Evolutionary conservation across 1,140 invertebrate genomes (phyloP).

Genomic region (Carposina sasakii): DNA sequence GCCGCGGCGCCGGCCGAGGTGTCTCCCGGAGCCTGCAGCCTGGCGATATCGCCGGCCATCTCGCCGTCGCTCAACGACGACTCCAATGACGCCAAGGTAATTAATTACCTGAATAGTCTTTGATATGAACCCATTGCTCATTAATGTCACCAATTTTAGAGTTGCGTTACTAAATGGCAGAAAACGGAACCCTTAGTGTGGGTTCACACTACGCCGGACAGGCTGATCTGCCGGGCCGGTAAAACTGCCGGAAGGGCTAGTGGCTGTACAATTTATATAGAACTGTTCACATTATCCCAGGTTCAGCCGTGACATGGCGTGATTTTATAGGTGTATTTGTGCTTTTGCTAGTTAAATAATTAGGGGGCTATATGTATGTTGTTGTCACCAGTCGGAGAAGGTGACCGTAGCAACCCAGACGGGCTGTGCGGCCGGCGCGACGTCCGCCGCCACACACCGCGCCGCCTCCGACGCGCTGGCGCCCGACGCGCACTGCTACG

Average conservation of each 20-base stretch:
- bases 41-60: conserved; percentile 32
- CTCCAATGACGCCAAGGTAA: conserved; percentile 61
- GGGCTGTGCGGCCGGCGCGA: conserved; percentile 67
- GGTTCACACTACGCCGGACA: too few species aligned
- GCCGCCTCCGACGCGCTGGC: conserved; percentile 71
- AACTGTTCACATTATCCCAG: too few species aligned
- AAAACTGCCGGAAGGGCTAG: too few species aligned
- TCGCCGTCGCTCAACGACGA: conserved; percentile 50
- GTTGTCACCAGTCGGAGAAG: conserved; percentile 64
- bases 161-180: too few species aligned
- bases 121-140: too few species aligned
- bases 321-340: too few species aligned
- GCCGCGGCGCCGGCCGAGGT: conserved; percentile 49
- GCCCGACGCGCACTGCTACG: conserved; percentile 90
- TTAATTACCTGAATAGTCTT: conserved; percentile 5
- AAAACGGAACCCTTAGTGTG: too few species aligned
- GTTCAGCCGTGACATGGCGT: too few species aligned
- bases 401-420: conserved; percentile 89
- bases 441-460: conserved; percentile 11
- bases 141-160: too few species aligned
- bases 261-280: too few species aligned
- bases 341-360: too few species aligned
- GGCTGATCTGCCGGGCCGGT: too few species aligned
- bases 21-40: conserved; percentile 25
- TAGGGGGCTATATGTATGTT: not conserved